A percentile compares a stretch with the other conserved stretches of the same genome.
These are phyloP conservation scores for Amphipoea lucens DNA, from an alignment of 2,888 invertebrate genomes.

Conservation along the genomic window DNA sequence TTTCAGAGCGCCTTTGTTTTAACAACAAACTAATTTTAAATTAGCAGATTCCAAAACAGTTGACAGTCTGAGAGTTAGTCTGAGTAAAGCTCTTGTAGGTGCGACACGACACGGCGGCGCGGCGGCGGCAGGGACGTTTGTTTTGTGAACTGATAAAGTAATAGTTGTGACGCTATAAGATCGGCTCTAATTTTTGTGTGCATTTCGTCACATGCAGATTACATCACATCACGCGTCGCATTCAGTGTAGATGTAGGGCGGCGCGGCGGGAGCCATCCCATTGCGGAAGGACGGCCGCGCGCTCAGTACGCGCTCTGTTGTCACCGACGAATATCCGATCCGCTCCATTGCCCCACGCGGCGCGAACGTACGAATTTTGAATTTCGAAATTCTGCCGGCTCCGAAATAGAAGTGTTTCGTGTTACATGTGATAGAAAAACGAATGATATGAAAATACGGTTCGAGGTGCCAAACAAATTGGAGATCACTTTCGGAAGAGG, in stretches of 20 bases:
- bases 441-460: conserved; percentile 88
- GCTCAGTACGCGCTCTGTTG: conserved; percentile 82
- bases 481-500: conserved; percentile 88
- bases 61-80: conserved; percentile 35
- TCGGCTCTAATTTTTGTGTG: conserved; percentile 77
- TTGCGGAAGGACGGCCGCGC: conserved; percentile 82
- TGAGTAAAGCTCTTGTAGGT: conserved; percentile 26
- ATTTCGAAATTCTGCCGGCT: conserved; percentile 63
- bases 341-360: conserved; percentile 78
- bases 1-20: conserved; percentile 53
- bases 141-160: conserved; percentile 54
- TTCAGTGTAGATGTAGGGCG: conserved; percentile 83
- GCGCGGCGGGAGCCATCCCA: conserved; percentile 88
- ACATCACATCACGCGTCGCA: conserved; percentile 84
- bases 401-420: conserved; percentile 70
- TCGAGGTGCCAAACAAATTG: conserved; percentile 89
- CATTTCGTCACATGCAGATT: conserved; percentile 84
- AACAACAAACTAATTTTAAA: conserved; percentile 54
- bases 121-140: conserved; percentile 10
- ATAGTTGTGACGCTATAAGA: conserved; percentile 78
- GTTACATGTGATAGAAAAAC: conserved; percentile 72
- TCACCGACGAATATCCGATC: conserved; percentile 83
- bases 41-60: conserved; percentile 47
- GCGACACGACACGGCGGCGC: conserved; percentile 5
- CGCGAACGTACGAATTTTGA: conserved; percentile 67